Percentiles rank a stretch among this genome's conserved stretches.
phyloP scores from a whole-genome alignment of 1,140 invertebrate genomes.

The Scaptomyza montana region DNA sequence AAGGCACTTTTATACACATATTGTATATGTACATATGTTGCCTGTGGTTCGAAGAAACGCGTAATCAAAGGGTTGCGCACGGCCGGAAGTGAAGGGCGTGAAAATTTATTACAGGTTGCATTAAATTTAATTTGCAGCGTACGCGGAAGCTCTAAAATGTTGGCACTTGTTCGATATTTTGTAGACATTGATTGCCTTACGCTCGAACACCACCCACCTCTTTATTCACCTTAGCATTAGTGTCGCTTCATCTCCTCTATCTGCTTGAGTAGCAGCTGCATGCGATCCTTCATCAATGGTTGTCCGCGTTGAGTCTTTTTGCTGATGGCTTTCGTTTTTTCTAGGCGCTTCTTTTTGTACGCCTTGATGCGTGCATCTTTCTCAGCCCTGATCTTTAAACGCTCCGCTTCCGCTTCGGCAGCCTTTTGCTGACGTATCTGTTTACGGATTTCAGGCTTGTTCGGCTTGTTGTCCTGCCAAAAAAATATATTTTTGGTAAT shows the following conservation, averaged over 20 bases:
- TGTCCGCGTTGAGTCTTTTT: slow-evolving; percentile 76
- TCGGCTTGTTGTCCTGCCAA: slow-evolving; percentile 60
- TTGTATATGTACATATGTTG: neutral
- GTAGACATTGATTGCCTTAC: slow-evolving; percentile 4
- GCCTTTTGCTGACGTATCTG: slow-evolving; percentile 64
- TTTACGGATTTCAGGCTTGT: slow-evolving; percentile 62
- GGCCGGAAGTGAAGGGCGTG: slow-evolving; percentile 64
- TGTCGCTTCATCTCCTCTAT: slow-evolving; percentile 77
- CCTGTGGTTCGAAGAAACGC: slow-evolving; percentile 7
- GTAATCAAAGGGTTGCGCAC: slow-evolving; percentile 73
- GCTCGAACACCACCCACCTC: neutral
- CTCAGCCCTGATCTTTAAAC: slow-evolving; percentile 54
- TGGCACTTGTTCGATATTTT: slow-evolving; percentile 8
- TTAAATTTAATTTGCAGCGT: slow-evolving; percentile 80
- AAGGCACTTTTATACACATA: neutral
- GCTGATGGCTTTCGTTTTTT: slow-evolving; percentile 73
- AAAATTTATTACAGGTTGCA: slow-evolving; percentile 82
- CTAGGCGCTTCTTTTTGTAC: slow-evolving; percentile 75
- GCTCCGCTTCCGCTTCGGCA: slow-evolving; percentile 53
- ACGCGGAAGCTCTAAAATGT: slow-evolving; percentile 47
- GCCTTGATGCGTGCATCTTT: slow-evolving; percentile 67
- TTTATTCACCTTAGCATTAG: neutral
- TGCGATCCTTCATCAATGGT: slow-evolving; percentile 81
- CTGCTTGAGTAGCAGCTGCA: slow-evolving; percentile 76
- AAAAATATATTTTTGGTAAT: neutral